A percentile compares a stretch with the other conserved stretches of the same genome.
Conservation (phyloP, 2,888 invertebrate species). For the Nycteola revayana region DNA sequence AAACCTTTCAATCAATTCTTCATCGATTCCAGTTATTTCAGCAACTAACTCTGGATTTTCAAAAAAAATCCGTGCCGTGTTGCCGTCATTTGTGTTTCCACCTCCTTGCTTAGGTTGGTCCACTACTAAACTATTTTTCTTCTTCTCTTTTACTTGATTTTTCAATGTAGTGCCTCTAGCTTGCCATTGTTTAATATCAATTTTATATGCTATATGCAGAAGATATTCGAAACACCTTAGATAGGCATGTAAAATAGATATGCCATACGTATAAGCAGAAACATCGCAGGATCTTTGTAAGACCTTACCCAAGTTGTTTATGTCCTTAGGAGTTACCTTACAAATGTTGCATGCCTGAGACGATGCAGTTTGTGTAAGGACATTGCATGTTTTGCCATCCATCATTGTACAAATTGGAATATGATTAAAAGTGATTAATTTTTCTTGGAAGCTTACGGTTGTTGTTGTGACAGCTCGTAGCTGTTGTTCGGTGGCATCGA, state of each 20-base stretch:
- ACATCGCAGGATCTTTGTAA: constrained; percentile 7
- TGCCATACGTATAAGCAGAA: constrained; percentile 8
- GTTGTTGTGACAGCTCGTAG: not conserved
- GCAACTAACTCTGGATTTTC: constrained; percentile 7
- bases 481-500: constrained; percentile 4
- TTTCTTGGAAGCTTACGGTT: too few relatives aligned
- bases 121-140: constrained; percentile 15
- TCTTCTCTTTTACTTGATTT: constrained; percentile 6
- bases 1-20: constrained; percentile 14
- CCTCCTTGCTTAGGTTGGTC: constrained; percentile 16
- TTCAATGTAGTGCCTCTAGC: constrained; percentile 29
- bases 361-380: constrained; percentile 12
- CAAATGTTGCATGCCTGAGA: constrained; percentile 18
- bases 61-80: constrained; percentile 17
- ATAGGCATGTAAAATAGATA: constrained; percentile 17
- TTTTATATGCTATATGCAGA: constrained; percentile 36
- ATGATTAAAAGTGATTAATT: too few relatives aligned
- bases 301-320: constrained; percentile 13
- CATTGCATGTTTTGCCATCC: constrained; percentile 17
- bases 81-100: constrained; percentile 21
- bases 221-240: constrained; percentile 36
- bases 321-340: constrained; percentile 15
- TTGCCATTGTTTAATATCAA: constrained; percentile 40
- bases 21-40: constrained; percentile 15
- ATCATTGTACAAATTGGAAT: constrained; percentile 8